These are phyloP conservation scores for Thereva nobilitata DNA, from an alignment of 2,888 invertebrate species.

Conservation along the genomic window DNA sequence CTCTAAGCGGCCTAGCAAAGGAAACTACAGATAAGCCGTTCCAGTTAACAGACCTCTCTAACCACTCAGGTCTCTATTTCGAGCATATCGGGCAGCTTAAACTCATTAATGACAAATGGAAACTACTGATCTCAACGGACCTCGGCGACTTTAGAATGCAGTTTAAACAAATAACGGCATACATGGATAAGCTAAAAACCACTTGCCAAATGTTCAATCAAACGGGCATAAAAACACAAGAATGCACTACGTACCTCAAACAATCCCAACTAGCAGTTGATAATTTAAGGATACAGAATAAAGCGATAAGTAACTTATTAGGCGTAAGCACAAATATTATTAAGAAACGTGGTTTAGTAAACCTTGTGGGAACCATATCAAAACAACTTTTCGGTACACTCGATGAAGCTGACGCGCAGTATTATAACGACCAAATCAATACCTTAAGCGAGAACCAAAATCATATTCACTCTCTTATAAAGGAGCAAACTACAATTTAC, in stretches of 20 bases:
- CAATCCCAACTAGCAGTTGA: background rate
- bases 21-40: too few species aligned
- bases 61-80: background rate
- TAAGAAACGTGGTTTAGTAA: background rate
- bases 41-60: background rate
- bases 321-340: background rate
- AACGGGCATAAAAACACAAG: background rate
- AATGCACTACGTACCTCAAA: background rate
- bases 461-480: too few species aligned
- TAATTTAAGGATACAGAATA: background rate
- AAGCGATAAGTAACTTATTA: background rate
- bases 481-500: too few species aligned
- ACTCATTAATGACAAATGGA: background rate
- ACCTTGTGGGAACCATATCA: background rate
- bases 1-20: too few species aligned
- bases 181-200: background rate
- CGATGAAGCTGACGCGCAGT: background rate
- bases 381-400: slow-evolving; percentile 4
- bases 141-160: slow-evolving; percentile 3
- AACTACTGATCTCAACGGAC: too few species aligned
- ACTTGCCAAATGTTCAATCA: background rate
- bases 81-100: slow-evolving; percentile 4
- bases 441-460: too few species aligned
- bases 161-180: slow-evolving; percentile 2
- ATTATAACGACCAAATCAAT: background rate